A percentile compares a stretch with the other conserved stretches of the same genome.
These are phyloP conservation scores for Melanostoma mellinum DNA, from an alignment of 2,888 invertebrate species.

Conservation along the genomic window DNA sequence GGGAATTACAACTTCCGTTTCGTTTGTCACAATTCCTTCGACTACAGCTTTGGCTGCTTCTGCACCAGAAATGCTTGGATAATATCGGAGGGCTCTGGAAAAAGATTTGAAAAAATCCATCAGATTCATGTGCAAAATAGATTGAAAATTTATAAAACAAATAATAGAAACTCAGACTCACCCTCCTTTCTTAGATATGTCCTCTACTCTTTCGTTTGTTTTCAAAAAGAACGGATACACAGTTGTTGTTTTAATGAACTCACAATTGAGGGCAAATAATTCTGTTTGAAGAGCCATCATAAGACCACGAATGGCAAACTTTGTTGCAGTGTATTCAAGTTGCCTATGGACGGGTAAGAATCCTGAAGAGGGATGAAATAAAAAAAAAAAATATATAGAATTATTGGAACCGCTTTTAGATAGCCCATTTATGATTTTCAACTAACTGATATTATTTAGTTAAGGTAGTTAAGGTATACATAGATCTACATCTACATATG, in stretches of 20 bases:
- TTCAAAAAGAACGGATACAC: slow-evolving; percentile 80
- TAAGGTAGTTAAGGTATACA: too few relatives aligned
- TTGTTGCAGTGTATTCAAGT: slow-evolving; percentile 78
- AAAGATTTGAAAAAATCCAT: background rate
- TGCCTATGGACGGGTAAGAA: slow-evolving; percentile 64
- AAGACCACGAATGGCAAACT: slow-evolving; percentile 79
- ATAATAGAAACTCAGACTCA: background rate
- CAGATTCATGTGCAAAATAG: too few relatives aligned
- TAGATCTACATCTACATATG: too few relatives aligned
- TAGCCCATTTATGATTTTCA: too few relatives aligned
- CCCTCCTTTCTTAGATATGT: slow-evolving; percentile 30
- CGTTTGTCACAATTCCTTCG: slow-evolving; percentile 74
- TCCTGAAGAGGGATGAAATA: slow-evolving; percentile 55
- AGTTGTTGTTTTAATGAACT: slow-evolving; percentile 75
- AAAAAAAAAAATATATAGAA: background rate
- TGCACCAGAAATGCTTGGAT: slow-evolving; percentile 74
- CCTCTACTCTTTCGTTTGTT: slow-evolving; percentile 74
- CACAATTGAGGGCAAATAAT: slow-evolving; percentile 74
- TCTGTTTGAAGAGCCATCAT: slow-evolving; percentile 78
- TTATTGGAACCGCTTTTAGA: too few relatives aligned
- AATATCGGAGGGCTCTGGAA: slow-evolving; percentile 20
- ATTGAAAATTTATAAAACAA: too few relatives aligned
- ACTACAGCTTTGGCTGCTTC: slow-evolving; percentile 74
- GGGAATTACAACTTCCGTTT: slow-evolving; percentile 76
- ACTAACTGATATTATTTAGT: too few relatives aligned